These are phyloP conservation scores for Drepana arcuata DNA, from an alignment of 1,140 invertebrate species.

Conservation along the genomic window DNA sequence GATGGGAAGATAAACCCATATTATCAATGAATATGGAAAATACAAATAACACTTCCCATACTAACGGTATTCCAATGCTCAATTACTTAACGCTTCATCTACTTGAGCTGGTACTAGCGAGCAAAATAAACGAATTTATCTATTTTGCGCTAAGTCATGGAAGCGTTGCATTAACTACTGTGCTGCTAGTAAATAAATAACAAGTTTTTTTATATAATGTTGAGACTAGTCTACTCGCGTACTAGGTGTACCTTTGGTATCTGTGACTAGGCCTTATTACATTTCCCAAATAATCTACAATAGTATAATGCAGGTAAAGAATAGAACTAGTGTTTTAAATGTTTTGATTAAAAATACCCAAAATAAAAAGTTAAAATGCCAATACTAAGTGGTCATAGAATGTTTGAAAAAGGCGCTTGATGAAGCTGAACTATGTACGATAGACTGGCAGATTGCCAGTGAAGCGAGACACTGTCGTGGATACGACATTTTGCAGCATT, in stretches of 20 bases:
- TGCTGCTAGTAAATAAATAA: slow-evolving; percentile 26
- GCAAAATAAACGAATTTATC: slow-evolving; percentile 38
- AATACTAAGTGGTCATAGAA: no score
- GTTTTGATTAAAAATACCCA: background rate
- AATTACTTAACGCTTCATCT: slow-evolving; percentile 27
- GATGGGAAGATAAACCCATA: background rate
- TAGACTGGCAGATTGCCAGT: slow-evolving; percentile 1
- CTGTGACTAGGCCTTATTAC: no score
- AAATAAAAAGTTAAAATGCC: no score
- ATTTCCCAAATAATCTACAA: background rate
- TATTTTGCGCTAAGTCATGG: slow-evolving; percentile 35
- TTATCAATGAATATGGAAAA: background rate
- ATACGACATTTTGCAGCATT: no score
- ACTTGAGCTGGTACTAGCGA: slow-evolving; percentile 31
- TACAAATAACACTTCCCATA: slow-evolving; percentile 20
- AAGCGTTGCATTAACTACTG: slow-evolving; percentile 47
- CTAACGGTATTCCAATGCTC: slow-evolving; percentile 52
- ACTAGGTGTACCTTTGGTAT: no score
- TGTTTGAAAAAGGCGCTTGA: no score
- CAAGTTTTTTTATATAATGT: slow-evolving; percentile 8
- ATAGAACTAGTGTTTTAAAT: background rate
- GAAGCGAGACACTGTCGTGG: background rate
- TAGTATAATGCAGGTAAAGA: background rate
- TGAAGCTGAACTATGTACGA: slow-evolving; percentile 1
- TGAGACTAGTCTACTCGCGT: background rate